Evolutionary conservation across 1,140 invertebrate genomes (phyloP).

Genomic region (Drosophila yakuba): DNA sequence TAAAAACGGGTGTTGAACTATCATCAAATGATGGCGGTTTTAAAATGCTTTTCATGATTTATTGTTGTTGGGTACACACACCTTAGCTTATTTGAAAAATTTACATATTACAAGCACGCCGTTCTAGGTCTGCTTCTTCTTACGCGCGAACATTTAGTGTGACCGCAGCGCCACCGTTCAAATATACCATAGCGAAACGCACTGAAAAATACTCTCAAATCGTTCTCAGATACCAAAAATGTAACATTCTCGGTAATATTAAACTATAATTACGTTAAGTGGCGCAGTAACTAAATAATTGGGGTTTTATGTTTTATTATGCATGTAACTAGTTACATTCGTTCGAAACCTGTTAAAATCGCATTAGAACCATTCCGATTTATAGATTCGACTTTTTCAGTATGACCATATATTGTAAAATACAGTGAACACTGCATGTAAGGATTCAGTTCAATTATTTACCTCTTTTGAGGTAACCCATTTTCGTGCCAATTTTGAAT

Average conservation of each 20-base stretch:
- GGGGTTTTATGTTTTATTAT: too few species aligned
- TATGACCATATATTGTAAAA: too few species aligned
- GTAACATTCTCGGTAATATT: neutral
- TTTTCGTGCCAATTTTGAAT: too few species aligned
- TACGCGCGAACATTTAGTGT: conserved; percentile 46
- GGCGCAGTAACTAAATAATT: neutral
- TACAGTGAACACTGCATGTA: too few species aligned
- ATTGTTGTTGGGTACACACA: conserved; percentile 20
- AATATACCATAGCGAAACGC: neutral
- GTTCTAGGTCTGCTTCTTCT: conserved; percentile 46
- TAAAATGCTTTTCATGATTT: neutral
- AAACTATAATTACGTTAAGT: neutral
- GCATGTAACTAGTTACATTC: too few species aligned
- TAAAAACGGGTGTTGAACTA: neutral
- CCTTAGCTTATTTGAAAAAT: conserved; percentile 75
- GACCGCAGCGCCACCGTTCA: neutral
- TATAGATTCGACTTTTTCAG: too few species aligned
- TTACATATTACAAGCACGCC: conserved; percentile 71
- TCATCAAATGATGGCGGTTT: neutral
- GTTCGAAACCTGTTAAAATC: too few species aligned
- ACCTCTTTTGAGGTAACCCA: too few species aligned
- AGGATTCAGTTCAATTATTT: too few species aligned
- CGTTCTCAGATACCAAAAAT: neutral
- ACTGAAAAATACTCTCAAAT: neutral
- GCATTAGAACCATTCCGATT: too few species aligned